A percentile compares a stretch with the other conserved stretches of the same genome.
phyloP scores from a whole-genome alignment of 2,797 vertebrate species.

The Hoplostethus mediterraneus region DNA sequence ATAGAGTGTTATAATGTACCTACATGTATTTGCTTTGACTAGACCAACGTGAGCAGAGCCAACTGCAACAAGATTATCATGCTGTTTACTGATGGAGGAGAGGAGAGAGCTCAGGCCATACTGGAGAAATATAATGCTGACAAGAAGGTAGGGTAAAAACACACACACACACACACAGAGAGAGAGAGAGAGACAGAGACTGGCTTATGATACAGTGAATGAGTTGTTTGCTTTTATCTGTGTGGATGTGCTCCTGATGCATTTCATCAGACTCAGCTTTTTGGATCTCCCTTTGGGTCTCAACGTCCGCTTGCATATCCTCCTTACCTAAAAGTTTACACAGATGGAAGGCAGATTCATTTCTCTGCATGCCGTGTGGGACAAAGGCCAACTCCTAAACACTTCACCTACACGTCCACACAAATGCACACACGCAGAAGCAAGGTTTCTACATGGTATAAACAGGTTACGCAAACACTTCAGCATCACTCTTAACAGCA shows the following conservation, averaged over 20 bases:
- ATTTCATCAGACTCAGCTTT: constrained; percentile 54
- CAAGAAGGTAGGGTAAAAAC: constrained; percentile 87
- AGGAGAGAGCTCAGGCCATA: constrained; percentile 96
- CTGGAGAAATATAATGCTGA: constrained; percentile 93
- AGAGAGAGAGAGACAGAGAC: background rate
- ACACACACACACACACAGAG: background rate
- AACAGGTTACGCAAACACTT: constrained; percentile 4
- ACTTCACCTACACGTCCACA: background rate
- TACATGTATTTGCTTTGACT: constrained; percentile 30
- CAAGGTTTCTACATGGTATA: background rate
- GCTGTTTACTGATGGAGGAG: constrained; percentile 98
- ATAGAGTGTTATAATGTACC: background rate
- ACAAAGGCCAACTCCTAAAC: constrained; percentile 15
- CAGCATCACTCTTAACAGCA: background rate
- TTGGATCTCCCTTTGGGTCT: constrained; percentile 50
- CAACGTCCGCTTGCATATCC: constrained; percentile 38
- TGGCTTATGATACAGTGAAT: constrained; percentile 12
- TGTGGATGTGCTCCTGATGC: constrained; percentile 15
- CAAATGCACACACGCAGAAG: background rate
- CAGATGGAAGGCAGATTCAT: constrained; percentile 37
- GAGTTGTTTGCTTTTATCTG: constrained; percentile 39
- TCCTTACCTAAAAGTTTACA: constrained; percentile 37
- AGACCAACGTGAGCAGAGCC: constrained; percentile 94
- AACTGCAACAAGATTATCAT: constrained; percentile 99
- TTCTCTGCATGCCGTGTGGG: constrained; percentile 29